Percentiles rank a stretch among this genome's conserved stretches.
phyloP scores from a whole-genome alignment of 1,140 invertebrate genomes.

The Holotrichia oblita region DNA sequence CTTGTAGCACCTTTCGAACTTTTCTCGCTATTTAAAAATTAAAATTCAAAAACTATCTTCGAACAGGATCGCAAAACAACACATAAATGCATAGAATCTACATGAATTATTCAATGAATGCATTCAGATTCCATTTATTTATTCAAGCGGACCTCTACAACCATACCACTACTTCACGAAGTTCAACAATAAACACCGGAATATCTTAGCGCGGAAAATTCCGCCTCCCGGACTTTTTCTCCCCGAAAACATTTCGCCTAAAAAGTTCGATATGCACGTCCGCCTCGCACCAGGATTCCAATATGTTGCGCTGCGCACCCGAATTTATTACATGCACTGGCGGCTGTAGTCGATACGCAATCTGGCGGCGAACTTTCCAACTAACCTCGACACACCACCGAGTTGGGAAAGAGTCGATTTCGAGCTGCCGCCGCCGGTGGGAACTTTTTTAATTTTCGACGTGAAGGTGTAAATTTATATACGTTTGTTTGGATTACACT shows the following conservation, averaged over 20 bases:
- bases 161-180: background rate
- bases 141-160: background rate
- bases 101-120: background rate
- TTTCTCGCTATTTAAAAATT: too few relatives aligned
- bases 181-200: background rate
- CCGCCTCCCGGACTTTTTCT: background rate
- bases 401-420: background rate
- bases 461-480: background rate
- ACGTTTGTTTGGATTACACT: too few relatives aligned
- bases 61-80: background rate
- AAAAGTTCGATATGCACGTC: slow-evolving; percentile 4
- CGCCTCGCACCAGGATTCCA: background rate
- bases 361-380: background rate
- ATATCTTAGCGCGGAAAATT: background rate
- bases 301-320: background rate
- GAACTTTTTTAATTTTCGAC: slow-evolving; percentile 2
- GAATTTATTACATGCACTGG: background rate
- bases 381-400: background rate
- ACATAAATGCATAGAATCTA: background rate
- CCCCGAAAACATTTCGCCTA: background rate
- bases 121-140: slow-evolving; percentile 2
- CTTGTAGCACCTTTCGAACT: too few relatives aligned
- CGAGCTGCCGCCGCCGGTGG: background rate
- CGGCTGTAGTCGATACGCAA: background rate
- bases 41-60: background rate